Evolutionary conservation across 2,113 vertebrate species (phyloP).

Genomic region (Seriola rivoliana): DNA sequence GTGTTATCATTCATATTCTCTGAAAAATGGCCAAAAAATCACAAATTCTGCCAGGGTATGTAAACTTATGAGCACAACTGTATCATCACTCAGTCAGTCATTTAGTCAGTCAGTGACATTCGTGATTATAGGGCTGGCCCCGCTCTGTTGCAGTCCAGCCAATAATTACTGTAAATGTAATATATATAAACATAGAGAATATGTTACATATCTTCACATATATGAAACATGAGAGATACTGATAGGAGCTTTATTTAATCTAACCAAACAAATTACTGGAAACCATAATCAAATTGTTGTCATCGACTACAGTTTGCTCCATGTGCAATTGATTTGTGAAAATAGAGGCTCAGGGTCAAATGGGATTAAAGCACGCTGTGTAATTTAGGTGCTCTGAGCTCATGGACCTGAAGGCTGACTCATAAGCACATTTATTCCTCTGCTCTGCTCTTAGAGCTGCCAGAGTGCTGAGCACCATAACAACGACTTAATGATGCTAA

Average conservation of each 20-base stretch:
- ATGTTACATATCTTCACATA: not conserved
- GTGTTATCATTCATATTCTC: no score
- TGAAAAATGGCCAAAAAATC: no score
- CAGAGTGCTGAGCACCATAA: not conserved
- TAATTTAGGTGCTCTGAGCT: constrained; percentile 16
- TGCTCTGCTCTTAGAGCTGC: not conserved
- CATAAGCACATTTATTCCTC: constrained; percentile 20
- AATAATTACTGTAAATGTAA: not conserved
- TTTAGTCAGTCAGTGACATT: no score
- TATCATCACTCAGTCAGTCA: no score
- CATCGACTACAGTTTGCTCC: not conserved
- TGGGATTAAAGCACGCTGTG: constrained; percentile 17
- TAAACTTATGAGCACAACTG: no score
- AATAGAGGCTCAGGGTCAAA: constrained; percentile 19
- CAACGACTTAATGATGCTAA: constrained; percentile 46
- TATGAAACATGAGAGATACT: not conserved
- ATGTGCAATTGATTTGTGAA: constrained; percentile 9
- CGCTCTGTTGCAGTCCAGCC: no score
- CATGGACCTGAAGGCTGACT: constrained; percentile 25
- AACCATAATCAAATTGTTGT: constrained; percentile 2
- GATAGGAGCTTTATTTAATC: not conserved
- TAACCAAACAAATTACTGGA: not conserved
- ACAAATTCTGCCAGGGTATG: no score
- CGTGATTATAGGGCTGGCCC: no score
- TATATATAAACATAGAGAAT: not conserved